Evolutionary conservation across 2,113 vertebrate genomes (phyloP).

Genomic region (Sylvietta virens): DNA sequence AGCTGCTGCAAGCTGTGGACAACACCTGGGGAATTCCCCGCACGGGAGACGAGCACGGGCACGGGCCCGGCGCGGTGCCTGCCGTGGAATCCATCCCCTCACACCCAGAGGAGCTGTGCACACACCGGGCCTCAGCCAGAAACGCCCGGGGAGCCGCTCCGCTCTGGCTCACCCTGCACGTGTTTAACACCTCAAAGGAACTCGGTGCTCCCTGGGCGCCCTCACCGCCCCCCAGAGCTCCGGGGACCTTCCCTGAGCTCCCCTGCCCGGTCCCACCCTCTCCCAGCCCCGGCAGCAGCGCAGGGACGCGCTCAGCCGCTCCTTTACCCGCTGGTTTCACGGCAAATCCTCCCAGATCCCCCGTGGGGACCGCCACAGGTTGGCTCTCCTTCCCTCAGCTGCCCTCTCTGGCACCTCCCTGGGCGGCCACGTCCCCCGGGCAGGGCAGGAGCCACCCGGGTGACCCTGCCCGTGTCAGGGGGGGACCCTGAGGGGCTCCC

Average conservation of each 20-base stretch:
- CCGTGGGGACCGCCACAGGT: fast-evolving
- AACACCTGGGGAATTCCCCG: background rate
- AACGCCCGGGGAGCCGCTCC: fast-evolving
- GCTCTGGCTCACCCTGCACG: background rate
- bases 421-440: background rate
- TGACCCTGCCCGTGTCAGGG: background rate
- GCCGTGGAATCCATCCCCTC: background rate
- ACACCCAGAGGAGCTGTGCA: background rate
- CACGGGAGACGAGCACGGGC: background rate
- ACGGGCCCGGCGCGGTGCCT: background rate
- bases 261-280: background rate
- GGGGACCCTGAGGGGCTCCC: background rate
- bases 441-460: background rate
- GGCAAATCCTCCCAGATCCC: no score
- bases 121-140: background rate
- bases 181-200: background rate
- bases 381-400: background rate
- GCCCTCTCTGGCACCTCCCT: background rate
- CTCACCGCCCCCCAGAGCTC: background rate
- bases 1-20: background rate
- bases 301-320: background rate
- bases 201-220: background rate
- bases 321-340: background rate
- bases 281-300: background rate
- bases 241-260: background rate